phyloP scores from a whole-genome alignment of 1,140 invertebrate species.

The Hycleus phaleratus region DNA sequence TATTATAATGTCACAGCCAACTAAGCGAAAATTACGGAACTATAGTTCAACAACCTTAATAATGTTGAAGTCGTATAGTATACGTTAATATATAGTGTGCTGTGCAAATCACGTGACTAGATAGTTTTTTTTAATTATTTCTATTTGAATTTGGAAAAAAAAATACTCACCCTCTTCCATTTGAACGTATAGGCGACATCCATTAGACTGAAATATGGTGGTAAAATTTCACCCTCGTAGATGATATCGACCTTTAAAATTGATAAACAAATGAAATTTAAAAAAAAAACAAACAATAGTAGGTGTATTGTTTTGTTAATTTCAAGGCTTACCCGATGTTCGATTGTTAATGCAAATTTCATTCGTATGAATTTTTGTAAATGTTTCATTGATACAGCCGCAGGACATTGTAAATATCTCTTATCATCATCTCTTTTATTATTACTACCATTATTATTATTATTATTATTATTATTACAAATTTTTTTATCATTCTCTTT shows the following conservation, averaged over 20 bases:
- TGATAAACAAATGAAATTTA: neutral
- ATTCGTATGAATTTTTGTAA: conserved; percentile 65
- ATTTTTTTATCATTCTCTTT: conserved; percentile 18
- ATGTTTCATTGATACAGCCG: conserved; percentile 57
- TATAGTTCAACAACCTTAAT: no score
- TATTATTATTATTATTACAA: conserved; percentile 9
- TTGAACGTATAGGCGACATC: conserved; percentile 75
- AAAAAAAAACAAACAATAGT: neutral
- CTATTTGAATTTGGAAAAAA: no score
- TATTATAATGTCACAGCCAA: neutral
- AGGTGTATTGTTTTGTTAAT: neutral
- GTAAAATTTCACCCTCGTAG: conserved; percentile 59
- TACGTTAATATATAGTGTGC: no score
- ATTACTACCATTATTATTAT: neutral
- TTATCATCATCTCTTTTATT: conserved; percentile 25
- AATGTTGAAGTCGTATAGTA: no score
- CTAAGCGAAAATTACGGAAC: no score
- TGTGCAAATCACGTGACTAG: no score
- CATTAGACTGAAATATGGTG: conserved; percentile 64
- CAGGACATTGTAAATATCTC: conserved; percentile 62
- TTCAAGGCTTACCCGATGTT: conserved; percentile 43
- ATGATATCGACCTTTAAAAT: conserved; percentile 52
- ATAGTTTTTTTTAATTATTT: no score
- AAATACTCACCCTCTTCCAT: conserved; percentile 64
- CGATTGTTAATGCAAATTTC: conserved; percentile 54